phyloP scores from a whole-genome alignment of 1,140 invertebrate species.

The Alviniconcha marisindica region DNA sequence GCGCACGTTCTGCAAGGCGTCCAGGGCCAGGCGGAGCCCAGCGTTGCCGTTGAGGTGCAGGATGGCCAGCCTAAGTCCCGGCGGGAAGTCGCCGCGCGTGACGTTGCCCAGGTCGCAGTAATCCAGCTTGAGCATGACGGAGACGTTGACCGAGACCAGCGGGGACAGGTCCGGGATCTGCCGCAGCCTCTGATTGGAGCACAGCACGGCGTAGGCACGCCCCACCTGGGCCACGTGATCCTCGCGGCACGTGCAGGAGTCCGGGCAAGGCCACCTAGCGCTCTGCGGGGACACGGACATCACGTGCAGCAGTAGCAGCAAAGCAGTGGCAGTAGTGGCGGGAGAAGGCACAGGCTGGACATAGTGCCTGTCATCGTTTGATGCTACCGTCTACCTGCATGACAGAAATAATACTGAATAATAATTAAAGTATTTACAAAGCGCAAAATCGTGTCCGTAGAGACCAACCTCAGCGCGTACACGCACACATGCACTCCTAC shows the following conservation, averaged over 20 bases:
- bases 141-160: conserved; percentile 13
- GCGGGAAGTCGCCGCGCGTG: conserved; percentile 3
- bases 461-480: too few species aligned
- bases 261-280: conserved; percentile 23
- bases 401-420: too few species aligned
- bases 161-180: conserved; percentile 23
- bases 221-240: conserved; percentile 36
- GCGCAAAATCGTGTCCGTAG: too few species aligned
- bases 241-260: conserved; percentile 29
- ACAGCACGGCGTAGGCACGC: conserved; percentile 36
- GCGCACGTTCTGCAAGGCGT: conserved; percentile 1
- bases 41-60: conserved; percentile 34
- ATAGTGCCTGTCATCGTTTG: background rate
- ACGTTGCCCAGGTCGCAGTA: conserved; percentile 35
- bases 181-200: conserved; percentile 17
- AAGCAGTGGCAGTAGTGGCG: background rate
- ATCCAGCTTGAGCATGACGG: conserved; percentile 36
- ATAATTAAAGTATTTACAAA: too few species aligned
- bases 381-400: background rate
- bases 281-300: background rate
- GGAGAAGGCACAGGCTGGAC: background rate
- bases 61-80: conserved; percentile 13
- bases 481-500: too few species aligned
- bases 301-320: background rate
- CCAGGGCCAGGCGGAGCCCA: background rate